Base-by-base conservation (phyloP, 2,113 vertebrate genomes). In the Deroptyus accipitrinus region DNA sequence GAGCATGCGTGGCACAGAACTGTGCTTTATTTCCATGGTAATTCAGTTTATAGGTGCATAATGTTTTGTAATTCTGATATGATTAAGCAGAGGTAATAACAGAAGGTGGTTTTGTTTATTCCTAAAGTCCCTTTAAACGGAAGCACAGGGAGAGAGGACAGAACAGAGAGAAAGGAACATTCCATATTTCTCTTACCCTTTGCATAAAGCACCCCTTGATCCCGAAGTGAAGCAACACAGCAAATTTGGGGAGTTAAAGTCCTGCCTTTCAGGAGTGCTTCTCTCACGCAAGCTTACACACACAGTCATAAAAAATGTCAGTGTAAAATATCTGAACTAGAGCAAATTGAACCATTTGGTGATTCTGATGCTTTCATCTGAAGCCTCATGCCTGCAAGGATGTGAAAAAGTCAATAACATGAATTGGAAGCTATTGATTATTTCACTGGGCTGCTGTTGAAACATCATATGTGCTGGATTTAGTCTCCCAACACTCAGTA, bases 341-440 rank as follows among this genome's bases (percentile, higher is more conserved):
- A 83, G 67, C 55, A 95, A 90, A 95, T 85, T 33, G 93, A 87
- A 72, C 91, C 86, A 48, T 94, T 89, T 86, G 89, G 55, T 5
- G 3, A 39, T 91, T 92, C 85, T 59, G 4, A 67, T 82, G 82
- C 93, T 86, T 92, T 94, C 92, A 64, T 86, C 67, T 83, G 63
- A 62, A 93, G 89, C 51, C 69, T 94, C 83, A 55, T 90, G 86
- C 89, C 91, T 97, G 59, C 82, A 54, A 95, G 88, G 90, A 73
- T 81, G 87, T 79, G 91, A 81, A 73, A 28, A 93, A 95, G 89
- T 97, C 97, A 92, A 95, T 97, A 94, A 62, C 17, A 9, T 85
- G 92, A 97, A 96, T 95, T 92, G 96, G 91, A 94, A 90, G 83
- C 55, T 92, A 97, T 97, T 57, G 96, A 97, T 96, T 94, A 62